Percentiles rank a stretch among this genome's conserved stretches.
Conservation (phyloP, 2,888 invertebrate genomes). For the Bruchidius siliquastri region DNA sequence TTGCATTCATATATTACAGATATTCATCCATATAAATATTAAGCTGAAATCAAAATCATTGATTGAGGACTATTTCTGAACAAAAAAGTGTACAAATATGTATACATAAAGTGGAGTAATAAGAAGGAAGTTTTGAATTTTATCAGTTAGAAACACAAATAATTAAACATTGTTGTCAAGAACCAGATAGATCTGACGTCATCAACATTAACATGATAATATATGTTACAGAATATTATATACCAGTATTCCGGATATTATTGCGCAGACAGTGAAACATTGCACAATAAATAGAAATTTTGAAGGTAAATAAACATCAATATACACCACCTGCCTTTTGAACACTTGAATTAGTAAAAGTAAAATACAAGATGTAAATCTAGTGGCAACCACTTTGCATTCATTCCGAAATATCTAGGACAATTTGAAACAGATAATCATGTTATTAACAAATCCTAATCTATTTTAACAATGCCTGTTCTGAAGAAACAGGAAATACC, state of each 20-base stretch:
- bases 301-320: background rate
- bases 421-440: background rate
- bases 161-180: too few relatives aligned
- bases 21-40: background rate
- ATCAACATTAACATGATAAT: background rate
- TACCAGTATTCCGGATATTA: background rate
- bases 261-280: background rate
- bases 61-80: too few relatives aligned
- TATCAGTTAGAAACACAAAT: too few relatives aligned
- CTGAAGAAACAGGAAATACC: background rate
- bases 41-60: too few relatives aligned
- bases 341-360: background rate
- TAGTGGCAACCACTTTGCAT: background rate
- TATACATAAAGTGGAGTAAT: too few relatives aligned
- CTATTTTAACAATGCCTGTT: background rate
- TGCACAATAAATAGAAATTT: background rate
- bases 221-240: background rate
- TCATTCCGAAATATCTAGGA: background rate
- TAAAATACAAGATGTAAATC: background rate
- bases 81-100: too few relatives aligned
- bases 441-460: background rate
- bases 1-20: constrained; percentile 2
- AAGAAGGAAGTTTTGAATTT: too few relatives aligned
- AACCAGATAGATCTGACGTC: background rate
- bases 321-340: background rate